A percentile compares a stretch with the other conserved stretches of the same genome.
phyloP scores from a whole-genome alignment of 2,797 vertebrate species.

The Manis crassicaudata region DNA sequence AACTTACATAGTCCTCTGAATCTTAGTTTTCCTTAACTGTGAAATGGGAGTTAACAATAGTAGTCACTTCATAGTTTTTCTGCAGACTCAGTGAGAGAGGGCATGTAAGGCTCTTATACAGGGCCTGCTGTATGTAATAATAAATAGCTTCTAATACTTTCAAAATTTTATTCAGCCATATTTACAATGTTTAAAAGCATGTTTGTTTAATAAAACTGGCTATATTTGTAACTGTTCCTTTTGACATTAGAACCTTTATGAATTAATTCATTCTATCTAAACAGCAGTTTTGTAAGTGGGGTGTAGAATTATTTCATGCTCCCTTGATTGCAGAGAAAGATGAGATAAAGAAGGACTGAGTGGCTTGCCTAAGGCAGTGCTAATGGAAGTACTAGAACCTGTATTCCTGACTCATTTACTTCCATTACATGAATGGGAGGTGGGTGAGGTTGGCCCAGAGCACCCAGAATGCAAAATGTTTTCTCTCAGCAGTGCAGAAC shows the following conservation, averaged over 20 bases:
- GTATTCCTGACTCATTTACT: not conserved
- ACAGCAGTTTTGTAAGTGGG: slow-evolving; percentile 20
- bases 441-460: not conserved
- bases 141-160: not conserved
- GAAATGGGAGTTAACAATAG: not conserved
- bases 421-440: not conserved
- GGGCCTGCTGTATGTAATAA: not conserved
- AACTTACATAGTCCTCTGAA: not conserved
- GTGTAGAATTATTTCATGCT: slow-evolving; percentile 47
- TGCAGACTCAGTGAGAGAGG: not conserved
- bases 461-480: not conserved
- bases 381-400: not conserved
- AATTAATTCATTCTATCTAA: slow-evolving; percentile 55
- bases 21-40: slow-evolving; percentile 20
- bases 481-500: not conserved
- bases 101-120: not conserved
- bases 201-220: slow-evolving; percentile 25
- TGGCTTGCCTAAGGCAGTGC: not conserved
- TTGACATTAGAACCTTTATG: slow-evolving; percentile 58
- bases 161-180: not conserved
- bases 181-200: slow-evolving; percentile 39
- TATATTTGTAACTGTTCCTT: slow-evolving; percentile 7
- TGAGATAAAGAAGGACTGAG: not conserved
- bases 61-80: not conserved
- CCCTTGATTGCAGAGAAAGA: not conserved